These are phyloP conservation scores for Willowsia nigromaculata DNA, from an alignment of 2,888 invertebrate genomes.

Conservation along the genomic window DNA sequence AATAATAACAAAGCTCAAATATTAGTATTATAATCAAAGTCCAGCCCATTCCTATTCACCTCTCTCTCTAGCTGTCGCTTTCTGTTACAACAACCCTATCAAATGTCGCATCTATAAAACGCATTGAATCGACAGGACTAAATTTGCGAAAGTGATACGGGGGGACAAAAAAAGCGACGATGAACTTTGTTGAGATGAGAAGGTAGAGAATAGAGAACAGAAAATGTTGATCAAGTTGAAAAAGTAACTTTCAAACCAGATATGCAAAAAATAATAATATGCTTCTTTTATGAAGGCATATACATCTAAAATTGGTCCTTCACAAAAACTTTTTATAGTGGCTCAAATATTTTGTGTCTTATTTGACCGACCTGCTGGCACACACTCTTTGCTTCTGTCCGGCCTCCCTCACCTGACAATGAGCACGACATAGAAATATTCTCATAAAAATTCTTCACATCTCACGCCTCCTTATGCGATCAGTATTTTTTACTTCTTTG, in stretches of 20 bases:
- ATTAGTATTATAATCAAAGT: conserved; percentile 27
- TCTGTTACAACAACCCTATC: conserved; percentile 20
- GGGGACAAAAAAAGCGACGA: background rate
- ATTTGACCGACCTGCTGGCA: conserved; percentile 5
- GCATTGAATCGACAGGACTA: background rate
- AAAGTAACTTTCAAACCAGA: no score
- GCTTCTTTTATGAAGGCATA: background rate
- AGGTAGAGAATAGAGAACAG: background rate
- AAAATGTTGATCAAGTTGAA: background rate
- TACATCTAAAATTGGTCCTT: background rate
- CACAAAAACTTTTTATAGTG: background rate
- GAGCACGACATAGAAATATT: conserved; percentile 7
- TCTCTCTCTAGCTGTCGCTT: background rate
- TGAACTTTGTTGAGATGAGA: background rate
- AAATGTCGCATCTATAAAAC: background rate
- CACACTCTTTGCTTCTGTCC: background rate
- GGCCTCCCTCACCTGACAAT: conserved; percentile 45
- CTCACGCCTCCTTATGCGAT: conserved; percentile 30
- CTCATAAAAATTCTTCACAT: conserved; percentile 13
- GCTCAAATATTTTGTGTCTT: background rate
- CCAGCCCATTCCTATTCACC: conserved; percentile 39
- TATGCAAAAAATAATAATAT: background rate
- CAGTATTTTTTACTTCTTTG: background rate
- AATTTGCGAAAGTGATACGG: background rate
- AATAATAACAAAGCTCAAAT: conserved; percentile 25